A percentile compares a stretch with the other conserved stretches of the same genome.
Conservation (phyloP, 2,797 vertebrate genomes). For the Parauchenoglanis ngamensis region DNA sequence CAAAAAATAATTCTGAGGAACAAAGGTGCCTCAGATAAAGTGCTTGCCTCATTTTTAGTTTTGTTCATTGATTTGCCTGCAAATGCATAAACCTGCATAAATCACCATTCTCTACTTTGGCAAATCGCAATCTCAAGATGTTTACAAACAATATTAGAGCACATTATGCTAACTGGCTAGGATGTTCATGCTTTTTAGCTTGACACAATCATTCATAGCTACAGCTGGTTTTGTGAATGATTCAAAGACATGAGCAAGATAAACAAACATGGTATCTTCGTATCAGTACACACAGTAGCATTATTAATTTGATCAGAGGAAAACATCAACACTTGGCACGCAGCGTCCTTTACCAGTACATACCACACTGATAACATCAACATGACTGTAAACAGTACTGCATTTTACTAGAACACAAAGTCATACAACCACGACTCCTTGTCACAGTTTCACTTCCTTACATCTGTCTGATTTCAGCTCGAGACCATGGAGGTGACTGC, state of each 20-base stretch:
- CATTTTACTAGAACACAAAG: constrained; percentile 23
- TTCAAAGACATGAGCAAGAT: background rate
- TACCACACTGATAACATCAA: constrained; percentile 25
- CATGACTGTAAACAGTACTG: constrained; percentile 31
- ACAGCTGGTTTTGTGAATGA: background rate
- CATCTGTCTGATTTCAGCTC: background rate
- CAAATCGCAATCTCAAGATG: background rate
- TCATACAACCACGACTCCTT: background rate
- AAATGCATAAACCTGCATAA: background rate
- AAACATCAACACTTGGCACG: background rate
- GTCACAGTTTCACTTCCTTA: constrained; percentile 29
- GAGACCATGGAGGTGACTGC: background rate
- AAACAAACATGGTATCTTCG: background rate
- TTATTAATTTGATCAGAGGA: background rate
- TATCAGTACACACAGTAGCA: background rate
- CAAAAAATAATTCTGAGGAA: background rate
- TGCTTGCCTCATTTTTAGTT: background rate
- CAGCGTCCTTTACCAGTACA: background rate
- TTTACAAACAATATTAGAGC: background rate
- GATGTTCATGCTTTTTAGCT: background rate
- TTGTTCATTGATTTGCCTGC: background rate
- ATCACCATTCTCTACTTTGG: background rate
- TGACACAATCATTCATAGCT: background rate
- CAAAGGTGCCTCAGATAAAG: background rate
- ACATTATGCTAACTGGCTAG: background rate